Evolutionary conservation across 1,140 invertebrate species (phyloP).

Genomic region (Drosophila quadrilineata): DNA sequence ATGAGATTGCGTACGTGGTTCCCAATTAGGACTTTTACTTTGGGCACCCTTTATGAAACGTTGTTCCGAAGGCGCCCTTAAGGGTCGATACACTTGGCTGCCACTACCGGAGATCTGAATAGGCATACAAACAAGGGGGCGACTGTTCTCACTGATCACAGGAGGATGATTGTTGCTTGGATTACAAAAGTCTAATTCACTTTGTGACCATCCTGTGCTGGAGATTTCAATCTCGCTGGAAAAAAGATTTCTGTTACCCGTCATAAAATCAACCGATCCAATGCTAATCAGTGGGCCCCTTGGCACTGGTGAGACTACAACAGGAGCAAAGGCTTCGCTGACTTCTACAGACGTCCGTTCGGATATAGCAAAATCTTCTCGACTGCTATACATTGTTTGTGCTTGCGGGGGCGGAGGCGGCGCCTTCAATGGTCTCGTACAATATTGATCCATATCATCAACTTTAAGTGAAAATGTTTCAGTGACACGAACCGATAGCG

Average conservation of each 20-base stretch:
- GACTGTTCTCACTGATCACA: conserved; percentile 44
- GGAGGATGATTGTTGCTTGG: conserved; percentile 54
- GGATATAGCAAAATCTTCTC: conserved; percentile 65
- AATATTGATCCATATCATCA: conserved; percentile 79
- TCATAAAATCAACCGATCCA: conserved; percentile 54
- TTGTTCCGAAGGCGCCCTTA: conserved; percentile 63
- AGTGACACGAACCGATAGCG: conserved; percentile 62
- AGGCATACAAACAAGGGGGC: conserved; percentile 65
- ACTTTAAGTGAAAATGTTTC: conserved; percentile 78
- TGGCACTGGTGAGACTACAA: conserved; percentile 58
- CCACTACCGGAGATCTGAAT: conserved; percentile 56
- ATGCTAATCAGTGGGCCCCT: conserved; percentile 40
- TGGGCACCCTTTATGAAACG: conserved; percentile 42
- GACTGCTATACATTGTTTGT: conserved; percentile 67
- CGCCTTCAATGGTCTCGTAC: conserved; percentile 48
- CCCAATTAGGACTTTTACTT: conserved; percentile 56
- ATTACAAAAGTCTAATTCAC: conserved; percentile 37
- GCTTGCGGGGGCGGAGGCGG: conserved; percentile 44
- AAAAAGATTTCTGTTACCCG: conserved; percentile 64
- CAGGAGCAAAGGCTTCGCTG: conserved; percentile 66
- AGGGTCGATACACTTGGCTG: conserved; percentile 46
- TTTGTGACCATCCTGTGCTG: conserved; percentile 19
- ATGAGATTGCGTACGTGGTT: conserved; percentile 72
- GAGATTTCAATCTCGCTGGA: conserved; percentile 68
- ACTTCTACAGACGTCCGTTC: conserved; percentile 56